These are phyloP conservation scores for Melitaea cinxia DNA, from an alignment of 1,140 invertebrate species.

Conservation along the genomic window DNA sequence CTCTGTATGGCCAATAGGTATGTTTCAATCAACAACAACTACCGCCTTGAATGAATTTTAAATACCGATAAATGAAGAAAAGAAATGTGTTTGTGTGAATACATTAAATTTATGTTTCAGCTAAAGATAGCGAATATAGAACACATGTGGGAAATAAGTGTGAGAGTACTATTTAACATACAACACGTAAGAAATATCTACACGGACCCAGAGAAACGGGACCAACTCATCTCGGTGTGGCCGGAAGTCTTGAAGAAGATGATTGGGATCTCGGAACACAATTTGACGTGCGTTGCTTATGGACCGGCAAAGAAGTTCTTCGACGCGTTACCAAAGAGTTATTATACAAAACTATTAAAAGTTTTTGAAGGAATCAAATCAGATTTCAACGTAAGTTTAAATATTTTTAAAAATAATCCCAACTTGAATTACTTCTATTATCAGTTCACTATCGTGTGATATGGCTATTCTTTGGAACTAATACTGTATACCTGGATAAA, in stretches of 20 bases:
- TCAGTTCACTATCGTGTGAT: too few relatives aligned
- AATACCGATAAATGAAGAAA: too few relatives aligned
- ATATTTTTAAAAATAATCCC: not conserved
- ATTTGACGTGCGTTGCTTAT: slow-evolving; percentile 81
- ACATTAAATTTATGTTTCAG: slow-evolving; percentile 51
- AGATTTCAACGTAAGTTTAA: slow-evolving; percentile 81
- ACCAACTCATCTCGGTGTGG: slow-evolving; percentile 82
- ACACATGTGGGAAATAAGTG: slow-evolving; percentile 83
- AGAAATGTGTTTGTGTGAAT: not conserved
- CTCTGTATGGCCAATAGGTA: too few relatives aligned
- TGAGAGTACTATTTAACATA: slow-evolving; percentile 82
- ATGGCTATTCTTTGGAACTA: too few relatives aligned
- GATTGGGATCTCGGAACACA: slow-evolving; percentile 82
- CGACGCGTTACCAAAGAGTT: slow-evolving; percentile 77
- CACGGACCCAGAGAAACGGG: slow-evolving; percentile 82
- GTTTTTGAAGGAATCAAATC: slow-evolving; percentile 82
- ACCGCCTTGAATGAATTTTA: too few relatives aligned
- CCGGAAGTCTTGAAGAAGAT: slow-evolving; percentile 82
- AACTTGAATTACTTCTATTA: too few relatives aligned
- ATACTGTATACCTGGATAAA: too few relatives aligned
- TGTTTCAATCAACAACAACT: too few relatives aligned
- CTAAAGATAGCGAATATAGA: slow-evolving; percentile 83
- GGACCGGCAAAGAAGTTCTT: slow-evolving; percentile 81
- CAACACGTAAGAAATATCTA: slow-evolving; percentile 84
- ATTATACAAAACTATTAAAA: slow-evolving; percentile 76